A percentile compares a stretch with the other conserved stretches of the same genome.
phyloP scores from a whole-genome alignment of 2,113 vertebrate genomes.

The Leiothrix lutea region DNA sequence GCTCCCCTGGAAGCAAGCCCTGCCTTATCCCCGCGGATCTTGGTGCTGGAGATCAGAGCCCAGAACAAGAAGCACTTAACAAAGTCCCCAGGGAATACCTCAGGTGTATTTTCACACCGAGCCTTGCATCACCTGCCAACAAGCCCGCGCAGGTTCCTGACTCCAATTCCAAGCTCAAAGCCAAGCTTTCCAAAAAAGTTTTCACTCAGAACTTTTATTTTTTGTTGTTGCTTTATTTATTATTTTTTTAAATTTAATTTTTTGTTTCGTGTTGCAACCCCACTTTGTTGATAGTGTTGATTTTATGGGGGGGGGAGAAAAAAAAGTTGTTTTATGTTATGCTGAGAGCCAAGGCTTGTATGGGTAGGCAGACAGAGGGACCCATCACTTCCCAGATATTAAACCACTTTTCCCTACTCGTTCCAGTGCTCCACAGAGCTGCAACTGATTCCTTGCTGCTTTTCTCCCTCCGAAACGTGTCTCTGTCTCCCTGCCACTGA shows the following conservation, averaged over 20 bases:
- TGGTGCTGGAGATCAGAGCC: neutral
- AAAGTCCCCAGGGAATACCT: neutral
- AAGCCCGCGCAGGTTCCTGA: fast-evolving
- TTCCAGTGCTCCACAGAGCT: neutral
- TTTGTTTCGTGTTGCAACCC: neutral
- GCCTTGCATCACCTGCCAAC: neutral
- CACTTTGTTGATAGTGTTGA: neutral
- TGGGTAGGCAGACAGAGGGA: neutral
- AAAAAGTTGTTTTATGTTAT: neutral
- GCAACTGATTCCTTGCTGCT: neutral
- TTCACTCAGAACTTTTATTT: neutral
- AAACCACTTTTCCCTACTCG: neutral
- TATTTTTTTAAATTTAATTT: no score
- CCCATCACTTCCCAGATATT: neutral
- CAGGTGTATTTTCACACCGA: neutral
- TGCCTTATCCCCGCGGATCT: neutral
- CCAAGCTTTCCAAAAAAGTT: neutral
- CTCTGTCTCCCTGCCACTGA: neutral
- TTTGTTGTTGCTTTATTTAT: neutral
- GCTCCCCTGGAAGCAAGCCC: neutral
- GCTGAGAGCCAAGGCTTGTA: neutral
- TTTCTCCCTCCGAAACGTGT: neutral
- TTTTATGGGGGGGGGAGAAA: neutral
- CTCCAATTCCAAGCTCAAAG: neutral
- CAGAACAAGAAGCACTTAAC: neutral